Evolutionary conservation across 1,140 invertebrate genomes (phyloP), one percentile per base, ranked within the genome.

Genomic region (Drosophila truncata): DNA sequence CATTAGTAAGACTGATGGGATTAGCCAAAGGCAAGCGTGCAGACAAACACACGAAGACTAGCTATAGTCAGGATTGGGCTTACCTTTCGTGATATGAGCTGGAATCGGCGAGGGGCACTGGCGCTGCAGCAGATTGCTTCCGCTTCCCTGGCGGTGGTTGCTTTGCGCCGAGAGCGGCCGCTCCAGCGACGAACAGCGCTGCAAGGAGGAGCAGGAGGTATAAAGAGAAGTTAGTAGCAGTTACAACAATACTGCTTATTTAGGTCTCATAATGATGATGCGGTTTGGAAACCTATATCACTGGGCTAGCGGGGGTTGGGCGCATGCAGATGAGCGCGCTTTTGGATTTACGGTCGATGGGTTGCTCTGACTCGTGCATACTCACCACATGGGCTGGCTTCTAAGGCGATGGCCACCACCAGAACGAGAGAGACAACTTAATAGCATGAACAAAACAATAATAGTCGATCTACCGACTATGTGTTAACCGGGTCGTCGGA

Each of bases 121-220:
- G 29, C 93, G 95, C 94, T 87, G 93, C 91, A 82, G 95, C 93
- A 92, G 93, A 92, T 82, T 95, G 46, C 63, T 80, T 91, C 39
- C 93, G 87, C 67, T 94, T 93, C 93, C 93, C 49, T 92, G 93
- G 65, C 62, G 94, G 93, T 94, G 95, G 85, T 93, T 93, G 93
- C 94, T 93, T 80, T 95, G 93, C 57, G 96, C 95, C 27, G 96
- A 93, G 50, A 94, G 93, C 3, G 96, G 96, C 42, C 96, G 94
- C 93, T 97, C 96, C 76, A 96, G 93, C 41, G 96, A 97, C n/a
- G 96, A 97, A 93, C 96, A 97, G 82, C 97, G 94, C 94, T 96
- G 94, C 18, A 94, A 93, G 2, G 20, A 37, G 31, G 31, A 9
- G 25, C 16, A 4, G 7, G 20, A 14, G 1, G 31, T 13, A 2